Base-by-base conservation (phyloP, 2,888 invertebrate species). In the Microchrysa polita region DNA sequence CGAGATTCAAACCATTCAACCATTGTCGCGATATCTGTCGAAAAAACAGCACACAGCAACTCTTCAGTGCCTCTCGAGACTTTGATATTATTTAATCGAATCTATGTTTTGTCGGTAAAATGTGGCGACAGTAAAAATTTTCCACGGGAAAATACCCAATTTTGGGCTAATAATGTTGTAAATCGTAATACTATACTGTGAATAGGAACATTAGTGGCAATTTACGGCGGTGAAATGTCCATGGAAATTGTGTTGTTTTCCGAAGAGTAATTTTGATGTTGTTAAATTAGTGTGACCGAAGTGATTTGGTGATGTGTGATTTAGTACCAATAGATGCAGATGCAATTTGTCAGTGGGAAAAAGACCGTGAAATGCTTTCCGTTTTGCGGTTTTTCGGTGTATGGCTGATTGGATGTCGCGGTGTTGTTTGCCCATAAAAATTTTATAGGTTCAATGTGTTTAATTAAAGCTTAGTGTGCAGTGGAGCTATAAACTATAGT, bases 211-310 rank as follows among this genome's bases (percentile, higher is more conserved):
- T 40, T 40, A 34, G 40, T 16, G 61, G 61, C 18, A 14, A 61
- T 61, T 61, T 61, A 27, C 14, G n/a, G n/a, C 40, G 61, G 61
- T 23, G 34, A 61, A 61, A 61, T 61, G 40, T 40, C 61, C 61
- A 40, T 61, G n/a, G 40, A 23, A 61, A 61, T 40, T 40, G 61
- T 61, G 23, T 34, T 40, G 16, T 12, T 40, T 61, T 61, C n/a
- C 16, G 40, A 16, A 40, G 61, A 40, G 61, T 61, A 34, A 40
- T 61, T 61, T 61, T 10, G 22, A 9, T 5, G 27, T 34, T n/a
- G 40, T 5, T 34, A 34, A 61, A 40, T n/a, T 2, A 9, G n/a
- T n/a, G n/a, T 40, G 9, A 14, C 22, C 27, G n/a, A 48, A 48
- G 16, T 34, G 40, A 18, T 61, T 61, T 61, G 34, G 61, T 61